Percentiles rank a stretch among this genome's conserved stretches.
Evolutionary conservation across 2,113 vertebrate genomes (phyloP).

Genomic region (Arothron firmamentum): DNA sequence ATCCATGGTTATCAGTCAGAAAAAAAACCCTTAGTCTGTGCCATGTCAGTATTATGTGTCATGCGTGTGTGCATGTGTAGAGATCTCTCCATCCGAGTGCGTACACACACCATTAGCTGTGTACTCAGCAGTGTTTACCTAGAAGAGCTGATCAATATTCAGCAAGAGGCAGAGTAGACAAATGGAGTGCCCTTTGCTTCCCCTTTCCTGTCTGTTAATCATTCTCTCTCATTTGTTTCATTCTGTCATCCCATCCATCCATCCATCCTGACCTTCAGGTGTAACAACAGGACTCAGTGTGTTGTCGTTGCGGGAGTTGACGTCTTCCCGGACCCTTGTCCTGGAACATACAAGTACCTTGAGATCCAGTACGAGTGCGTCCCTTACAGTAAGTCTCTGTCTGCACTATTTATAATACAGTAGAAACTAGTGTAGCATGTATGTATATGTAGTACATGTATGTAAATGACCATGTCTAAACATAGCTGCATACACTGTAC

Average conservation of each 20-base stretch:
- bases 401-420: background rate
- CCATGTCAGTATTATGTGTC: slow-evolving; percentile 20
- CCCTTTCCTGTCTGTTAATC: slow-evolving; percentile 59
- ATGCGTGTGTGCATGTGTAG: slow-evolving; percentile 32
- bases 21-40: slow-evolving; percentile 9
- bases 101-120: slow-evolving; percentile 63
- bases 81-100: slow-evolving; percentile 32
- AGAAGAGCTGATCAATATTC: slow-evolving; percentile 75
- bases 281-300: slow-evolving; percentile 92
- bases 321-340: slow-evolving; percentile 89
- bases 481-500: slow-evolving; percentile 7
- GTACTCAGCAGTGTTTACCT: slow-evolving; percentile 72
- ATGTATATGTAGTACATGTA: background rate
- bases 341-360: slow-evolving; percentile 92
- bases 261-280: slow-evolving; percentile 67
- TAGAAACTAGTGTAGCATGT: background rate
- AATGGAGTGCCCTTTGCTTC: slow-evolving; percentile 55
- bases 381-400: slow-evolving; percentile 86
- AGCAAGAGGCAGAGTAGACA: slow-evolving; percentile 39
- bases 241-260: slow-evolving; percentile 31
- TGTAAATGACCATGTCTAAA: slow-evolving; percentile 11
- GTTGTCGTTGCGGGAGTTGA: slow-evolving; percentile 89
- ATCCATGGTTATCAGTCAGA: background rate
- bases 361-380: slow-evolving; percentile 95
- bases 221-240: slow-evolving; percentile 46